phyloP scores from a whole-genome alignment of 2,113 vertebrate genomes.

The Podarcis cretensis region DNA sequence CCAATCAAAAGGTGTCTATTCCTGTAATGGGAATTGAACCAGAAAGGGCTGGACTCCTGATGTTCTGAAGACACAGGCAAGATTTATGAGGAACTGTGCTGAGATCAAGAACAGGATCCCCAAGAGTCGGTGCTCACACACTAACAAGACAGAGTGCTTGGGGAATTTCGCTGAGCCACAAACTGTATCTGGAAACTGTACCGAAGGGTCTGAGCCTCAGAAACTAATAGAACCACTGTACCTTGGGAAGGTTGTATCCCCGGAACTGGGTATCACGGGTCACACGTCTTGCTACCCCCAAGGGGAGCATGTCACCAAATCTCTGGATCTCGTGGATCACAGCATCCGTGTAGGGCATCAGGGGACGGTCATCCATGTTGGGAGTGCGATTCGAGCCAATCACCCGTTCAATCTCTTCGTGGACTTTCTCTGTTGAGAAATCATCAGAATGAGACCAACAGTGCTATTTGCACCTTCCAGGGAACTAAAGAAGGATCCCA shows the following conservation, averaged over 20 bases:
- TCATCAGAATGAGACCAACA: neutral
- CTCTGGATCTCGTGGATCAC: conserved; percentile 45
- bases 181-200: too few species aligned
- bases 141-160: neutral
- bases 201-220: neutral
- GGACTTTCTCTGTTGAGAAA: conserved; percentile 56
- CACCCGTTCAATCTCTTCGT: conserved; percentile 66
- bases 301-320: conserved; percentile 55
- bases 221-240: neutral
- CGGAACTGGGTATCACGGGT: conserved; percentile 57
- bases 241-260: conserved; percentile 66
- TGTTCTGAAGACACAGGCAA: too few species aligned
- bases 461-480: rapidly evolving
- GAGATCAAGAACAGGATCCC: too few species aligned
- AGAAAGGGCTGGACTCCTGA: too few species aligned
- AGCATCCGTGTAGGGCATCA: conserved; percentile 73
- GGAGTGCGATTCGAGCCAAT: conserved; percentile 56
- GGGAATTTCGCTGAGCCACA: too few species aligned
- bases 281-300: conserved; percentile 59
- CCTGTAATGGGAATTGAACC: too few species aligned
- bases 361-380: conserved; percentile 52
- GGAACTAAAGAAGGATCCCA: too few species aligned
- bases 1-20: too few species aligned
- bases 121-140: too few species aligned
- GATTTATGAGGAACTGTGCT: too few species aligned